Base-by-base conservation (phyloP, 1,140 invertebrate genomes). In the Ceratina australensis region DNA sequence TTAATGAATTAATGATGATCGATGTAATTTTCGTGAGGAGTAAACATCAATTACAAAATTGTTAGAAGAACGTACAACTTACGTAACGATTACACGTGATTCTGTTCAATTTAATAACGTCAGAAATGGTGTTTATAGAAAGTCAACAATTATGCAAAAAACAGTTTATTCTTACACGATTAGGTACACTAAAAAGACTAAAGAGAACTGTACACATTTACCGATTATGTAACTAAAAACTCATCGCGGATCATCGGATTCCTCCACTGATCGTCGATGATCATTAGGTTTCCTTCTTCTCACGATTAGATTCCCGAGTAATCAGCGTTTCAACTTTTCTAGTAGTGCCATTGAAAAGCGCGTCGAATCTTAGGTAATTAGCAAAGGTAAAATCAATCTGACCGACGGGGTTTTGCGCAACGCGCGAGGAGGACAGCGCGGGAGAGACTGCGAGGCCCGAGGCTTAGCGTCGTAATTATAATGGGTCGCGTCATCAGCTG, bases 401-500 rank as follows among this genome's bases (percentile, higher is more conserved):
- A 0, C 33, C 33, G 33, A 10, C 33, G 33, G 5, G 33, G 33
- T 42, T 57, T 83, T 65, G 65, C 71, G 49, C 50, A 72, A 77
- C 72, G 26, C 59, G 63, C 61, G 72, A 42, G 68, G 61, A 76
- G 26, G 68, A 74, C 54, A 54, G 68, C 78, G 33, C 59, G 63
- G 59, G 67, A 76, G 72, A 64, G 28, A 84, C 82, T 84, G 78
- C 16, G n/a, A 80, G 66, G 63, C 72, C 52, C 72, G 66, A 73
- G 72, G 68, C 77, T 49, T 73, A 72, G 73, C 74, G 74, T 81
- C 82, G 81, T 78, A 83, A 80, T 84, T 84, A 80, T 84, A 85
- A 84, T 85, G 79, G 78, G 61, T 73, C 82, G 72, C 83, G 82
- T 85, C 83, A 84, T 85, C 82, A 74, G 69, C 20, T 42, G 67